A percentile compares a stretch with the other conserved stretches of the same genome.
Conservation (phyloP, 2,113 vertebrate genomes). For the Nerophis lumbriciformis region DNA sequence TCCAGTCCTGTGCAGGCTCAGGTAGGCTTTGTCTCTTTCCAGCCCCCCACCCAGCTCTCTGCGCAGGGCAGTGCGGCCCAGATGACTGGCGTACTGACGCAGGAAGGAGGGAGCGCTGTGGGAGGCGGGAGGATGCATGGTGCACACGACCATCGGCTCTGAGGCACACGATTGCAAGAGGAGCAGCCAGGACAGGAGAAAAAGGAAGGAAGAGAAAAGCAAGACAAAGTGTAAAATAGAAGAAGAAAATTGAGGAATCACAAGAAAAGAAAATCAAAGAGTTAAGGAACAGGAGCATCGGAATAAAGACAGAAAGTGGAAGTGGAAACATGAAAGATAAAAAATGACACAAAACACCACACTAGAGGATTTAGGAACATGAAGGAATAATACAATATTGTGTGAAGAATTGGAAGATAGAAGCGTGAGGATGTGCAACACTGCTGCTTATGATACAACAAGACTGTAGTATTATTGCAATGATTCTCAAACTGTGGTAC, state of each 20-base stretch:
- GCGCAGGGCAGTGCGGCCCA: conserved; percentile 72
- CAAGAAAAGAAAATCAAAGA: conserved; percentile 1
- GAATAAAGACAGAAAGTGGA: conserved; percentile 8
- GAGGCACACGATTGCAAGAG: conserved; percentile 31
- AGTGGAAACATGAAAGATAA: conserved; percentile 6
- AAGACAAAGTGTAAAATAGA: conserved; percentile 6
- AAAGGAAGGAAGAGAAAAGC: background rate
- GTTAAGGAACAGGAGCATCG: conserved; percentile 1
- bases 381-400: conserved; percentile 28
- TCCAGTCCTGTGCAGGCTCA: conserved; percentile 74
- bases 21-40: conserved; percentile 69
- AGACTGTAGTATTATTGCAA: background rate
- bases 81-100: conserved; percentile 74
- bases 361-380: conserved; percentile 35
- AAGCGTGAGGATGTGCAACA: conserved; percentile 11
- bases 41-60: conserved; percentile 68
- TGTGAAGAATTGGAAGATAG: conserved; percentile 2
- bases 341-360: conserved; percentile 46
- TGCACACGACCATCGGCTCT: conserved; percentile 70
- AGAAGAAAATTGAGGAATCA: background rate
- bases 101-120: conserved; percentile 78
- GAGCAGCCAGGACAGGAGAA: conserved; percentile 8
- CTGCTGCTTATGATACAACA: conserved; percentile 11
- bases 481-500: too few relatives aligned
- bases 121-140: conserved; percentile 70